Percentiles rank a stretch among this genome's conserved stretches.
These are phyloP conservation scores for Eristalis intricaria DNA, from an alignment of 2,888 invertebrate genomes.

Conservation along the genomic window DNA sequence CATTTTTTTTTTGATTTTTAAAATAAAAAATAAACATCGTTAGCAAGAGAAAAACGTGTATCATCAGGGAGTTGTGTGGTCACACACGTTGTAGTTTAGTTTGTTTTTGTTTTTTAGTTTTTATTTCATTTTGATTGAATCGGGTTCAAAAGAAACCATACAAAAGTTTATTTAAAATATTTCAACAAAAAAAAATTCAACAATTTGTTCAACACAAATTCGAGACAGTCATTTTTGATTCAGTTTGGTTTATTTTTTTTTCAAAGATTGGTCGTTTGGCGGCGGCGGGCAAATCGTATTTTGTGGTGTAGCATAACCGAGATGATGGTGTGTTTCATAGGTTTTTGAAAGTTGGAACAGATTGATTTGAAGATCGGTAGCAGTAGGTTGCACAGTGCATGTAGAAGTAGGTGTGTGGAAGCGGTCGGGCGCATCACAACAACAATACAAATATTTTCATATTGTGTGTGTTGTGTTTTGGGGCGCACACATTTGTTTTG, in stretches of 20 bases:
- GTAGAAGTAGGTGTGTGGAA: conserved; percentile 51
- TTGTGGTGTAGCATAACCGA: conserved; percentile 63
- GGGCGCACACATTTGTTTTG: neutral
- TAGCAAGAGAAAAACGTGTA: conserved; percentile 59
- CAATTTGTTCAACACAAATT: conserved; percentile 62
- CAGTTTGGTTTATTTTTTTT: neutral
- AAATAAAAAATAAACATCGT: conserved; percentile 36
- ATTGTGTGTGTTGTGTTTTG: conserved; percentile 50
- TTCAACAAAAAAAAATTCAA: conserved; percentile 1
- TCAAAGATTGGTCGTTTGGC: conserved; percentile 68
- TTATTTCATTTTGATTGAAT: conserved; percentile 30
- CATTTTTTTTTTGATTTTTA: conserved; percentile 42
- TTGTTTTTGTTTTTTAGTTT: neutral
- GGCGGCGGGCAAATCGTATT: conserved; percentile 67
- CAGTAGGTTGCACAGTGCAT: conserved; percentile 57
- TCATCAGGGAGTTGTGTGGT: conserved; percentile 29
- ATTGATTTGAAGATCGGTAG: conserved; percentile 65
- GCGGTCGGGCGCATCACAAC: conserved; percentile 59
- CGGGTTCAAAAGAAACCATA: conserved; percentile 40
- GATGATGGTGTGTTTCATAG: conserved; percentile 46
- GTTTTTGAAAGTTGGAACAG: conserved; percentile 65
- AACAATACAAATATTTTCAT: conserved; percentile 35
- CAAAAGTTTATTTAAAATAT: conserved; percentile 25
- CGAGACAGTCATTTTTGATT: conserved; percentile 5
- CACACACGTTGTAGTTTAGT: conserved; percentile 27